phyloP scores from a whole-genome alignment of 2,888 invertebrate genomes.

The Panorpa germanica region DNA sequence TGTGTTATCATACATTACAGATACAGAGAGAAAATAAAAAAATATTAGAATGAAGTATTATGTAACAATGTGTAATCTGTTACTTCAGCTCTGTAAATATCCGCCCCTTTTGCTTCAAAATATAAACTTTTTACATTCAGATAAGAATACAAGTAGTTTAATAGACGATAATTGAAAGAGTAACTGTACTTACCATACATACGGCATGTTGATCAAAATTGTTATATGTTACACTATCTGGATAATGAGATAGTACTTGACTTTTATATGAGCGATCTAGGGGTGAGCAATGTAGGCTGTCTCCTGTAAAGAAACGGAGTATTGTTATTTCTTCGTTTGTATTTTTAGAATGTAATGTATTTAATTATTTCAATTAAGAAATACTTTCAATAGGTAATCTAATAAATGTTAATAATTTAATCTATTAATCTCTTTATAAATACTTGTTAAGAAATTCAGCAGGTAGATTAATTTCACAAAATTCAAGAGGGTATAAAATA shows the following conservation, averaged over 20 bases:
- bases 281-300: constrained; percentile 74
- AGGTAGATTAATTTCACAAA: not conserved
- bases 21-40: no score
- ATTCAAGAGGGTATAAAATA: no score
- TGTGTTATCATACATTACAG: no score
- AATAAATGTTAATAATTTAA: not conserved
- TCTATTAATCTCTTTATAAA: not conserved
- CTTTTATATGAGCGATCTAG: constrained; percentile 88
- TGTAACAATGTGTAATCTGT: no score
- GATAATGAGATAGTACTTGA: constrained; percentile 86
- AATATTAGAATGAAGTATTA: no score
- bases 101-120: no score
- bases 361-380: no score
- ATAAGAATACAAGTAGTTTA: not conserved
- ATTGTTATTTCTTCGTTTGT: no score
- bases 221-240: constrained; percentile 74
- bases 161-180: constrained; percentile 8
- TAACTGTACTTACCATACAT: constrained; percentile 59
- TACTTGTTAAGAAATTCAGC: not conserved
- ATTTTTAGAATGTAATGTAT: no score
- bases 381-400: constrained; percentile 4
- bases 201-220: constrained; percentile 91
- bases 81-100: no score
- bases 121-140: no score
- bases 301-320: constrained; percentile 46